These are phyloP conservation scores for Calonectris borealis DNA, from an alignment of 2,113 vertebrate species.

Conservation along the genomic window DNA sequence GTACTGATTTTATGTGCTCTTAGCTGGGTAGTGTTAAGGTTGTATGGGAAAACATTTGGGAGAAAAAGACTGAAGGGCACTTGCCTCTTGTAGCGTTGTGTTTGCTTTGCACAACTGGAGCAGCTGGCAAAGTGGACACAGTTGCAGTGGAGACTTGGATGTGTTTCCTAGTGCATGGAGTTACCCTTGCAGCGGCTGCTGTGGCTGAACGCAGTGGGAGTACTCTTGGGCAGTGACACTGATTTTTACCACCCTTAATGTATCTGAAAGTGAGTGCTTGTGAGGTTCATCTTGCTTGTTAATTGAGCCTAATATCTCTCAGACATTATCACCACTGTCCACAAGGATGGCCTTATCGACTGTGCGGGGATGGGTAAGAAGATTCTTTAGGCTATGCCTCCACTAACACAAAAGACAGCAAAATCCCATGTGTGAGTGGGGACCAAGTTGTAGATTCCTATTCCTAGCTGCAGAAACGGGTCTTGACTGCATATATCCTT, in stretches of 20 bases:
- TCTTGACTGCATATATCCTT: neutral
- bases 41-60: neutral
- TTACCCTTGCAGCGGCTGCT: neutral
- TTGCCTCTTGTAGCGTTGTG: neutral
- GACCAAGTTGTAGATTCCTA: neutral
- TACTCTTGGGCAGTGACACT: neutral
- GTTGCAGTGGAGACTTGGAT: neutral
- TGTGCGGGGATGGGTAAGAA: neutral
- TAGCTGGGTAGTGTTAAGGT: neutral
- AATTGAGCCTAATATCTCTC: neutral
- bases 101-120: neutral
- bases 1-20: neutral
- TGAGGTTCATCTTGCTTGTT: neutral
- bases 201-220: neutral
- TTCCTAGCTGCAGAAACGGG: neutral
- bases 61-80: neutral
- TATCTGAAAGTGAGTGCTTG: neutral
- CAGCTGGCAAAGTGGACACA: neutral
- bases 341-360: neutral
- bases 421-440: neutral
- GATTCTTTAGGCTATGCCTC: neutral
- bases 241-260: neutral
- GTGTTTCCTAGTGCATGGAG: neutral
- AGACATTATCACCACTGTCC: neutral
- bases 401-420: neutral